Base-by-base conservation (phyloP, 1,140 invertebrate species). In the Drosophila pseudoobscura region DNA sequence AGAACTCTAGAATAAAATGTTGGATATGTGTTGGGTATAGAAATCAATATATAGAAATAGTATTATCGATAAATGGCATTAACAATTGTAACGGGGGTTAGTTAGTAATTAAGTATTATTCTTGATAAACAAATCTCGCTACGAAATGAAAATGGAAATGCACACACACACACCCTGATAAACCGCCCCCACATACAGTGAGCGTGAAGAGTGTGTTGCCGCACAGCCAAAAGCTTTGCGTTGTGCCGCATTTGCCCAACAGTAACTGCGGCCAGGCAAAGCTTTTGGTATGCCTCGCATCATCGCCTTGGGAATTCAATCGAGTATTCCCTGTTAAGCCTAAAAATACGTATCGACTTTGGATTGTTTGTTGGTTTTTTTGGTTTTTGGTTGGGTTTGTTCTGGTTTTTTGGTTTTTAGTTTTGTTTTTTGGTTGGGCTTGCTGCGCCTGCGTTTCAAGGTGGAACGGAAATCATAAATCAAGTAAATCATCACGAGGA, bases 291-390 rank as follows among this genome's bases (percentile, higher is more conserved):
- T 75, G 80, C 53, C 54, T 31, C 54, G 44, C 20, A 43, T 75
- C 53, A 49, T 59, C 35, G 11, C 58, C 51, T 29, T 60, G 76
- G 59, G 60, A 63, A 51, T 63, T 49, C 56, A 59, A 62, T 47
- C 13, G 20, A 50, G 45, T 29, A 17, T 53, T 26, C 50, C 70
- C 49, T 45, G 53, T 66, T 76, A 90, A 91, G 90, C 89, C 90
- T 91, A 91, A 91, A 91, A 91, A 91, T 91, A 91, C 90, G 90
- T 91, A 91, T 91, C 77, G 90, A 91, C 90, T 91, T 91, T 91
- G 90, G 90, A 91, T 79, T 90, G 83, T 79, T 88, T 88, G 55
- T 74, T 78, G 62, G 71, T 60, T 59, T 35, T 68, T 68, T 39
- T 68, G 62, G 43, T 69, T 69, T 69, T 70, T 61, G 50, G 65